phyloP scores from a whole-genome alignment of 2,888 invertebrate genomes.

The Drepana falcataria region DNA sequence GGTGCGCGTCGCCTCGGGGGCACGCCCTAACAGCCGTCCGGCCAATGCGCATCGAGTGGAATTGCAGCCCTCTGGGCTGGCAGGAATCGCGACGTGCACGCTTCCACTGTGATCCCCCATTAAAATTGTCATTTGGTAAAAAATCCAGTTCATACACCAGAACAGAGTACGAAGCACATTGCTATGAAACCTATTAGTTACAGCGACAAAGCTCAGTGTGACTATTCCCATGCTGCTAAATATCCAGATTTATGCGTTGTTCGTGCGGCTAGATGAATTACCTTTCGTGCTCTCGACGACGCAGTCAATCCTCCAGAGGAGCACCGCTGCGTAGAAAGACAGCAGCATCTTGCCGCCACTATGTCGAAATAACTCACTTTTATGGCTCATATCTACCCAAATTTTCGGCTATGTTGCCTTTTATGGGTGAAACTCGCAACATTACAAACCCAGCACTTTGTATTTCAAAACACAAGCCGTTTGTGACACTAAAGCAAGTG shows the following conservation, averaged over 20 bases:
- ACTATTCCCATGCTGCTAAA: neutral
- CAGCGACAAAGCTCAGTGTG: too few species aligned
- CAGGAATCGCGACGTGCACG: too few species aligned
- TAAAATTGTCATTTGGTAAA: too few species aligned
- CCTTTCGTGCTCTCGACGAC: conserved; percentile 71
- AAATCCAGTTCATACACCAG: too few species aligned
- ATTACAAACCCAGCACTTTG: conserved; percentile 58
- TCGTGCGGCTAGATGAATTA: conserved; percentile 30
- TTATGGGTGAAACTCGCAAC: conserved; percentile 51
- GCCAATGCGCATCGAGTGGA: too few species aligned
- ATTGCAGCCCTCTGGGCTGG: too few species aligned
- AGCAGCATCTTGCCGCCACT: conserved; percentile 62
- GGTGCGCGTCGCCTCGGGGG: too few species aligned
- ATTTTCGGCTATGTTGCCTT: conserved; percentile 56
- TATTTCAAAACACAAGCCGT: conserved; percentile 37
- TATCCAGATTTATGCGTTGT: conserved; percentile 3
- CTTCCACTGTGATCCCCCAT: too few species aligned
- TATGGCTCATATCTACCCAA: conserved; percentile 60
- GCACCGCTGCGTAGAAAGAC: conserved; percentile 55
- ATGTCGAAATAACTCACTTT: conserved; percentile 46
- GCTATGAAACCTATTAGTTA: too few species aligned
- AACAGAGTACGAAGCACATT: too few species aligned
- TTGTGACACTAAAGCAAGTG: conserved; percentile 35
- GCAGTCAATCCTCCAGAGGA: conserved; percentile 68
- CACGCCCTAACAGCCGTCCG: too few species aligned